These are phyloP conservation scores for Verasper variegatus DNA, from an alignment of 2,113 vertebrate species.

Conservation along the genomic window DNA sequence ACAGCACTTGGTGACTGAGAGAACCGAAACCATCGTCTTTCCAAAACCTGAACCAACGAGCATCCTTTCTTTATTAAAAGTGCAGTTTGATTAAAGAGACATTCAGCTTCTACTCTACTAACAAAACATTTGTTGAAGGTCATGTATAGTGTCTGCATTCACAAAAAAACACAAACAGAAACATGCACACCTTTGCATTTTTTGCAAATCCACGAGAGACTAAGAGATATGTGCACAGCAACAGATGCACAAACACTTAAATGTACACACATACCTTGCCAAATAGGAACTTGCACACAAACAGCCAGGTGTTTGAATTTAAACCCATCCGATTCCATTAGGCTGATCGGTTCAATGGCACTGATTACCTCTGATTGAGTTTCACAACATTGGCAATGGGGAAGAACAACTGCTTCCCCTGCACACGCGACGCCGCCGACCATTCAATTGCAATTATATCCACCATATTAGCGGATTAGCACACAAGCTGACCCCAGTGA, in stretches of 20 bases:
- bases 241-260: not conserved
- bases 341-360: slow-evolving; percentile 55
- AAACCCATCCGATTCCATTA: slow-evolving; percentile 73
- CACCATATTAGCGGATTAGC: slow-evolving; percentile 82
- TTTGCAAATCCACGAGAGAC: too few species aligned
- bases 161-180: too few species aligned
- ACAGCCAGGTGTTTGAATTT: slow-evolving; percentile 72
- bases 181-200: too few species aligned
- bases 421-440: slow-evolving; percentile 54
- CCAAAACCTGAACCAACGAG: too few species aligned
- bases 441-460: slow-evolving; percentile 82
- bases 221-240: too few species aligned
- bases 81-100: too few species aligned
- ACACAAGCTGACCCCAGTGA: slow-evolving; percentile 76
- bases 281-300: slow-evolving; percentile 21
- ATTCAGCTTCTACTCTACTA: too few species aligned
- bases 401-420: slow-evolving; percentile 70
- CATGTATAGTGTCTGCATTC: too few species aligned
- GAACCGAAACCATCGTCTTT: too few species aligned
- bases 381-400: slow-evolving; percentile 76
- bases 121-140: too few species aligned
- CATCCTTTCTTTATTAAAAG: too few species aligned
- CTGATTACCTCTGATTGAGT: slow-evolving; percentile 76
- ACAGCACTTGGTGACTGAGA: not conserved
- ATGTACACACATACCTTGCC: not conserved